A percentile compares a stretch with the other conserved stretches of the same genome.
phyloP scores from a whole-genome alignment of 2,888 invertebrate species.

The Siphonodentalium dalli region DNA sequence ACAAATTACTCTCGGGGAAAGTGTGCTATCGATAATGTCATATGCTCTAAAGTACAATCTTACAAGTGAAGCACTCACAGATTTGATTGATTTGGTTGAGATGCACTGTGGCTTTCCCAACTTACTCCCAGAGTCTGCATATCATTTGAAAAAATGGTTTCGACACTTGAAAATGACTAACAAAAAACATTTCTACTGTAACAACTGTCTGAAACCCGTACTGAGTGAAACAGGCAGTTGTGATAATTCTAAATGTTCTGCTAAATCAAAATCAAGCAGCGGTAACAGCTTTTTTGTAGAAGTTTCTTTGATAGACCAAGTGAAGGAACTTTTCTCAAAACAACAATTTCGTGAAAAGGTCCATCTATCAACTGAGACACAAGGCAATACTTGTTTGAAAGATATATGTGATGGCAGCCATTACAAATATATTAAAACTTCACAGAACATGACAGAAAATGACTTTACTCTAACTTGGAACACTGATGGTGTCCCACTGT shows the following conservation, averaged over 20 bases:
- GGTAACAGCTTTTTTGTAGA: slow-evolving; percentile 7
- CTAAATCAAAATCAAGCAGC: background rate
- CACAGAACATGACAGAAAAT: background rate
- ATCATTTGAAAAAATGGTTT: slow-evolving; percentile 3
- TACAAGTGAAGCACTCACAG: slow-evolving; percentile 1
- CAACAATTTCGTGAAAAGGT: background rate
- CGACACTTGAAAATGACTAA: background rate
- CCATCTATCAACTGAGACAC: background rate
- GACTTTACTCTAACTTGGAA: slow-evolving; percentile 15
- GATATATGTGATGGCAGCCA: slow-evolving; percentile 13
- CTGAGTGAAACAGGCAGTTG: background rate
- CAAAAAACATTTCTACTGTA: slow-evolving; percentile 5
- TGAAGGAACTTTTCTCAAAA: background rate
- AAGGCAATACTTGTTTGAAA: background rate
- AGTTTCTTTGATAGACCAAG: slow-evolving; percentile 1
- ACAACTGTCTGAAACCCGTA: background rate
- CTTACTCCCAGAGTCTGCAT: background rate
- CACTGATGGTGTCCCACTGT: slow-evolving; percentile 14
- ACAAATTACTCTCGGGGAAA: slow-evolving; percentile 2
- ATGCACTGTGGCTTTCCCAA: background rate
- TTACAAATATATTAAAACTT: background rate
- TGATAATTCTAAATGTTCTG: slow-evolving; percentile 1
- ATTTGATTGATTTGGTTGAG: background rate
- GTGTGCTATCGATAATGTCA: background rate
- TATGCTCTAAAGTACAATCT: slow-evolving; percentile 1